These are phyloP conservation scores for Agrypnia vestita DNA, from an alignment of 1,140 invertebrate species.

Conservation along the genomic window DNA sequence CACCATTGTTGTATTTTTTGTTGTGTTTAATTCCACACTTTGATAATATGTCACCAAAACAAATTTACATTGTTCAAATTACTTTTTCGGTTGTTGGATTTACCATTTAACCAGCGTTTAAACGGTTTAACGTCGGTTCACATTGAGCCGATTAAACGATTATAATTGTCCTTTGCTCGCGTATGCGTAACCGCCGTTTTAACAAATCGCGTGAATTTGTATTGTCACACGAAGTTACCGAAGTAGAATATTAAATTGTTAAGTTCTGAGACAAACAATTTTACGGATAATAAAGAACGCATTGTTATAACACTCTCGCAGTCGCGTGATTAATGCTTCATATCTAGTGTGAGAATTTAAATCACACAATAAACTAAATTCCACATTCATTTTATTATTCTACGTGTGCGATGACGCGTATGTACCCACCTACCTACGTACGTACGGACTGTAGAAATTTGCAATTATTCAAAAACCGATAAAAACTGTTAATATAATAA, in stretches of 20 bases:
- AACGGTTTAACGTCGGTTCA: neutral
- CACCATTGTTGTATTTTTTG: constrained; percentile 24
- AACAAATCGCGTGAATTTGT: constrained; percentile 36
- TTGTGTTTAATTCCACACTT: constrained; percentile 16
- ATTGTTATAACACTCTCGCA: constrained; percentile 33
- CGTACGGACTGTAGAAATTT: too few species aligned
- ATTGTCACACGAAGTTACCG: constrained; percentile 25
- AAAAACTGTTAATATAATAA: too few species aligned
- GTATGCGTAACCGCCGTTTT: constrained; percentile 6
- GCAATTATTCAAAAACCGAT: too few species aligned
- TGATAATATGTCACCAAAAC: constrained; percentile 29
- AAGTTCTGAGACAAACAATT: constrained; percentile 32
- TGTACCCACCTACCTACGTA: too few species aligned
- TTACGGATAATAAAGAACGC: constrained; percentile 36
- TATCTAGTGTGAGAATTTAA: constrained; percentile 29
- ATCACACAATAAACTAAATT: neutral
- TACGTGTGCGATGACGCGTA: neutral
- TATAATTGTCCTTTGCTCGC: constrained; percentile 26
- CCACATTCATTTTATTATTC: neutral
- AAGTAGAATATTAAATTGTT: constrained; percentile 24
- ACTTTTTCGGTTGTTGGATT: constrained; percentile 16
- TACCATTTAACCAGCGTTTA: constrained; percentile 5
- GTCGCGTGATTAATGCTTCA: constrained; percentile 19
- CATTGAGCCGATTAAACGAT: constrained; percentile 16
- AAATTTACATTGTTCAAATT: constrained; percentile 36